phyloP scores from a whole-genome alignment of 1,140 invertebrate genomes.

The Harlomillsia oculata region DNA sequence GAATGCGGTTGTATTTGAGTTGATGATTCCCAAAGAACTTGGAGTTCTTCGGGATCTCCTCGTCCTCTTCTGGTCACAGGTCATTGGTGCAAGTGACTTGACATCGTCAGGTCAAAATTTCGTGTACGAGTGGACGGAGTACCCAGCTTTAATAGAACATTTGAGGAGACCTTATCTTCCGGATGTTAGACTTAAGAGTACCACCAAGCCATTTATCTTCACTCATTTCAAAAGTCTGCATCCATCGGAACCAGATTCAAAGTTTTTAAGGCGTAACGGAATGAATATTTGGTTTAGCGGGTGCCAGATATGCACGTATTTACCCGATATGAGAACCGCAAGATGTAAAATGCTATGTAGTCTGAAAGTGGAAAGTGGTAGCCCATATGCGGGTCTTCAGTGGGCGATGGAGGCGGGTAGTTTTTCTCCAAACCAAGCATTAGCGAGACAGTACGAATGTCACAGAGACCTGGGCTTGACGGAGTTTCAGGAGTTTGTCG shows the following conservation, averaged over 20 bases:
- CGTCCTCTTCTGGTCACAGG: background rate
- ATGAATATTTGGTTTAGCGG: too few relatives aligned
- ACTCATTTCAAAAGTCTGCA: conserved; percentile 5
- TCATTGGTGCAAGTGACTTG: too few relatives aligned
- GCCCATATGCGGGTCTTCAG: background rate
- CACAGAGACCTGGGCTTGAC: background rate
- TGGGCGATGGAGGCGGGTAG: background rate
- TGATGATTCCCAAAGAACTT: conserved; percentile 11
- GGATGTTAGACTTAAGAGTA: conserved; percentile 5
- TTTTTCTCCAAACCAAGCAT: background rate
- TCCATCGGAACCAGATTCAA: conserved; percentile 9
- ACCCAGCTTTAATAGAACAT: background rate
- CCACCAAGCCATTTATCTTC: background rate
- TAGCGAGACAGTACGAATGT: conserved; percentile 1
- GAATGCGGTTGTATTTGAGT: conserved; percentile 19
- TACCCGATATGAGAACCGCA: too few relatives aligned
- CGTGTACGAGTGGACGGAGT: background rate
- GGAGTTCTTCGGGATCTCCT: conserved; percentile 4
- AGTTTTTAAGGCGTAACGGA: conserved; percentile 6
- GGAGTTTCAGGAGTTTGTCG: conserved; percentile 19
- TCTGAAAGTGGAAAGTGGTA: background rate
- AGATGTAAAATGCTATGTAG: background rate
- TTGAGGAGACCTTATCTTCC: background rate
- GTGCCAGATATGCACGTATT: too few relatives aligned
- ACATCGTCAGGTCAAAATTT: too few relatives aligned